phyloP scores from a whole-genome alignment of 2,113 vertebrate species.

The Marmota monax region DNA sequence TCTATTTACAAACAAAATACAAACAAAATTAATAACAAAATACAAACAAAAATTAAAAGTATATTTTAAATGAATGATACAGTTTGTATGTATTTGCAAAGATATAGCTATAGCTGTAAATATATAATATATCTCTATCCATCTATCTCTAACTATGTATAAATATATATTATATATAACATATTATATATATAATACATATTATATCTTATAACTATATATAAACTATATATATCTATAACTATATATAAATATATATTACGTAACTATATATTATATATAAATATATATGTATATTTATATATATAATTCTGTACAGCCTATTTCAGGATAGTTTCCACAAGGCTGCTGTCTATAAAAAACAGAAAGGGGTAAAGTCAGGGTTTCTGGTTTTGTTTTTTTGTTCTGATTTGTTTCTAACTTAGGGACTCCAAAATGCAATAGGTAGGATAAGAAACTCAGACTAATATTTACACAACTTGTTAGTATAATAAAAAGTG shows the following conservation, averaged over 20 bases:
- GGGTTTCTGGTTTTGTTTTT: not conserved
- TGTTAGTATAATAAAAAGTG: not conserved
- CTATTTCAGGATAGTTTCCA: not conserved
- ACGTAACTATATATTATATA: not conserved
- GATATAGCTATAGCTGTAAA: no score
- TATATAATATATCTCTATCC: no score
- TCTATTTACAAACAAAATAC: not conserved
- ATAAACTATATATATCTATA: no score
- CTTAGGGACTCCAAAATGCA: not conserved
- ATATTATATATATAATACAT: no score
- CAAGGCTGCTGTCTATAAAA: not conserved
- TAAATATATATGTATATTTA: no score
- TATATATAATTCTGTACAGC: not conserved
- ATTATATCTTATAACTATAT: no score
- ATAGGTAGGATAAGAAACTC: not conserved
- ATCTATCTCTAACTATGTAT: no score
- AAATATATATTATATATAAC: no score
- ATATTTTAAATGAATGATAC: not conserved
- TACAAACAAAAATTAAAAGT: not conserved
- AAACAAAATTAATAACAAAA: not conserved
- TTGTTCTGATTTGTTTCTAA: not conserved
- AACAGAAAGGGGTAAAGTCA: not conserved
- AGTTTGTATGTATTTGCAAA: not conserved
- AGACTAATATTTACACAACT: not conserved
- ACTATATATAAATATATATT: no score